Percentiles rank a stretch among this genome's conserved stretches.
These are phyloP conservation scores for Choloepus hoffmanni DNA, from an alignment of 2,113 vertebrate genomes.

Conservation along the genomic window DNA sequence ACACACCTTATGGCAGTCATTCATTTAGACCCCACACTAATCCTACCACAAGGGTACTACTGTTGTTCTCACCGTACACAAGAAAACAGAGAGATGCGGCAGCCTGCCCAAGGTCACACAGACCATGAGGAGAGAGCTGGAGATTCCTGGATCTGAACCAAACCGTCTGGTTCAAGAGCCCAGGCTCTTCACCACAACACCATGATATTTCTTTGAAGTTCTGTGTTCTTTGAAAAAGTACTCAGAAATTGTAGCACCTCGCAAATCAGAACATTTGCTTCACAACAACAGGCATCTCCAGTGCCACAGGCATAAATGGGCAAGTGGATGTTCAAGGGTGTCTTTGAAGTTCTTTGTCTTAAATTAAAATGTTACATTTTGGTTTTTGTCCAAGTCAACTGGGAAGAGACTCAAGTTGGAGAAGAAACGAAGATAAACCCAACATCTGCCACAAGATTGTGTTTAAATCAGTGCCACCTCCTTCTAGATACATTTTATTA, in stretches of 20 bases:
- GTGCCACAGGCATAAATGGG: neutral
- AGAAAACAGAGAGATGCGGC: neutral
- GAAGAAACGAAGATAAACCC: neutral
- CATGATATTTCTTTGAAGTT: neutral
- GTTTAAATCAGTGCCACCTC: neutral
- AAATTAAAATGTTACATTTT: conserved; percentile 46
- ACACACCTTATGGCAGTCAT: neutral
- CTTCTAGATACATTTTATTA: conserved; percentile 31
- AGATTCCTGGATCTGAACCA: conserved; percentile 39
- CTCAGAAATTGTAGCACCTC: neutral
- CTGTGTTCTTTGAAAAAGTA: conserved; percentile 7
- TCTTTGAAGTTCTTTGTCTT: conserved; percentile 16
- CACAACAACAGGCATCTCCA: neutral
- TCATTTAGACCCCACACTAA: neutral
- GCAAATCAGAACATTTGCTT: neutral
- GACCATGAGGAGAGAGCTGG: neutral
- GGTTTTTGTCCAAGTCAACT: neutral
- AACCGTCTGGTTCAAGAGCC: conserved; percentile 14
- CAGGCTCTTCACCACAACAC: neutral
- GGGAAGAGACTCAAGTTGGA: conserved; percentile 4
- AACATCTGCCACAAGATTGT: conserved; percentile 16
- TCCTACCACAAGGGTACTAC: neutral
- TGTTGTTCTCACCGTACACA: neutral
- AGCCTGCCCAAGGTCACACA: neutral
- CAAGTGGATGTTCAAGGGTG: neutral